phyloP scores from a whole-genome alignment of 2,888 invertebrate species.

The Acanthosepion esculentum region DNA sequence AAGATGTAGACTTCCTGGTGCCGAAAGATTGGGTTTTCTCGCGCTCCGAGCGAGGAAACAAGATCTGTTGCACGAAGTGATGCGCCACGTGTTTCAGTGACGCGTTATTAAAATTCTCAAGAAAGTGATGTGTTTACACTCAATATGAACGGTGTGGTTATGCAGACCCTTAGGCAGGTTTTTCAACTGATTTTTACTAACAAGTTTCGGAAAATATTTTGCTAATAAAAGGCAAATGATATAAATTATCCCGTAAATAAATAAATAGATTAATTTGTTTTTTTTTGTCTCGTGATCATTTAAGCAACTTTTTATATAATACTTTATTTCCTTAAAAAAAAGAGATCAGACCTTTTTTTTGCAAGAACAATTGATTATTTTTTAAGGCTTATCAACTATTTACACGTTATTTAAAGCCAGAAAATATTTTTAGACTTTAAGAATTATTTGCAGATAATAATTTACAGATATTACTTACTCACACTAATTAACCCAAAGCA shows the following conservation, averaged over 20 bases:
- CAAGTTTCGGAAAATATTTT: neutral
- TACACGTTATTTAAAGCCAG: too few species aligned
- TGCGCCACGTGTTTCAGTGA: neutral
- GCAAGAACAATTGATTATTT: too few species aligned
- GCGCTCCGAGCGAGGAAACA: neutral
- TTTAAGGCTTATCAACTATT: too few species aligned
- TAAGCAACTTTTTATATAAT: too few species aligned
- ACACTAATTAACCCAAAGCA: too few species aligned
- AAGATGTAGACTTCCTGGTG: slow-evolving; percentile 33
- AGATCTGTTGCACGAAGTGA: neutral
- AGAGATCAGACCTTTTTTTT: too few species aligned
- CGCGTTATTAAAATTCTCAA: neutral
- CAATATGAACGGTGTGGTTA: neutral
- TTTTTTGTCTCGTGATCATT: neutral
- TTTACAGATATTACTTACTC: too few species aligned
- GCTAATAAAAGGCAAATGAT: neutral
- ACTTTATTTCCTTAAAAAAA: too few species aligned
- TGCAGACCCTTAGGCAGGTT: neutral
- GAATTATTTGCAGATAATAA: too few species aligned
- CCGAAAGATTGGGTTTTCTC: neutral
- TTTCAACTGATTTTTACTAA: too few species aligned
- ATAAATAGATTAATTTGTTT: neutral
- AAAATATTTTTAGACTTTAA: too few species aligned
- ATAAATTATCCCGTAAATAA: neutral
- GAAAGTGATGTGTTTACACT: slow-evolving; percentile 5